A percentile compares a stretch with the other conserved stretches of the same genome.
Evolutionary conservation across 2,797 vertebrate species (phyloP).

Genomic region (Mormyrops attenuatus): DNA sequence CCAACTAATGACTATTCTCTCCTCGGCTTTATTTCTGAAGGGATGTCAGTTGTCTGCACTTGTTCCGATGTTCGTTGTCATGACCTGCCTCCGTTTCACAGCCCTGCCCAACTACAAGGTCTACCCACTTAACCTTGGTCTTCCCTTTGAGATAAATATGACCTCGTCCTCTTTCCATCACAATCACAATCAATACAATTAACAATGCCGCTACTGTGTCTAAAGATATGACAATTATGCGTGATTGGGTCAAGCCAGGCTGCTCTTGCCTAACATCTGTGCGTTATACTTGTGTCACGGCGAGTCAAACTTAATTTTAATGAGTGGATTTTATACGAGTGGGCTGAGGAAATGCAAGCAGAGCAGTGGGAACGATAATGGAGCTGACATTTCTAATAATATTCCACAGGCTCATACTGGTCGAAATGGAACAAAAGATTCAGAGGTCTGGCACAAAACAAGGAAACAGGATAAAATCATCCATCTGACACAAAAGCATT

Average conservation of each 20-base stretch:
- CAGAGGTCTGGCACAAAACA: not conserved
- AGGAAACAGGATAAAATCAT: not conserved
- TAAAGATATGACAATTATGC: not conserved
- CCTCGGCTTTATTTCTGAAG: not conserved
- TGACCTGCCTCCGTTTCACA: not conserved
- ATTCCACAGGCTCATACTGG: not conserved
- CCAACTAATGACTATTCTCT: not conserved
- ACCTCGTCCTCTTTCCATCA: not conserved
- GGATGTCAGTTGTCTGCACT: not conserved
- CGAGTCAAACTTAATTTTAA: not conserved
- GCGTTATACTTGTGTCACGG: not conserved
- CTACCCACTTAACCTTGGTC: not conserved
- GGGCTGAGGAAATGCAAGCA: not conserved
- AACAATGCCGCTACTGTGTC: not conserved
- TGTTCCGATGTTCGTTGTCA: not conserved
- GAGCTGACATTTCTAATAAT: slow-evolving; percentile 12
- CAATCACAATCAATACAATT: not conserved
- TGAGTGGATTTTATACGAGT: not conserved
- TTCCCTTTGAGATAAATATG: not conserved
- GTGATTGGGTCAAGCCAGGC: not conserved
- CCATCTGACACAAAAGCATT: not conserved
- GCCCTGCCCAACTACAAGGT: not conserved
- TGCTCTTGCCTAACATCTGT: not conserved
- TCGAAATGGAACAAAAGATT: not conserved
- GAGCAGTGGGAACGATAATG: not conserved